phyloP scores from a whole-genome alignment of 2,888 invertebrate species.

The Sarcophaga rosellei region DNA sequence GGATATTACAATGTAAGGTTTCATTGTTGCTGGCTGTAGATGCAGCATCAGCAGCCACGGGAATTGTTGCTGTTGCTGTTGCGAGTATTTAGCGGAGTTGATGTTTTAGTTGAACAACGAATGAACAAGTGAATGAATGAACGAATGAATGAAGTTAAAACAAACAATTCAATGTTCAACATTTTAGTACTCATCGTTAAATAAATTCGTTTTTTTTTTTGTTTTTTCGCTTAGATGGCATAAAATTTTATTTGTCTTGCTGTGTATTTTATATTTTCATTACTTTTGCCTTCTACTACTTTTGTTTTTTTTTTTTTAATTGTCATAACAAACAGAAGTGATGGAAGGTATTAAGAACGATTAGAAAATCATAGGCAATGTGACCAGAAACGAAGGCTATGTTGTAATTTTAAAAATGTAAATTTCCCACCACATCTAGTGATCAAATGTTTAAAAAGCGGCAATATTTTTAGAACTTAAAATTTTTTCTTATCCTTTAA shows the following conservation, averaged over 20 bases:
- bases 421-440: too few species aligned
- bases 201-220: neutral
- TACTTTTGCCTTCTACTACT: neutral
- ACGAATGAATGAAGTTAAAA: slow-evolving; percentile 46
- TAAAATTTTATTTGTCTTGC: slow-evolving; percentile 48
- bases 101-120: slow-evolving; percentile 36
- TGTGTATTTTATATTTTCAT: slow-evolving; percentile 40
- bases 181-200: slow-evolving; percentile 32
- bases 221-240: slow-evolving; percentile 49
- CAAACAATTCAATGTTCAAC: slow-evolving; percentile 57
- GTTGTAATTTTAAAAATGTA: neutral
- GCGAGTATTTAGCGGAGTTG: slow-evolving; percentile 47
- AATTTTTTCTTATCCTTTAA: too few species aligned
- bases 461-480: too few species aligned
- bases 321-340: slow-evolving; percentile 3
- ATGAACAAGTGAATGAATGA: too few species aligned
- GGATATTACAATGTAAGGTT: slow-evolving; percentile 10
- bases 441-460: too few species aligned
- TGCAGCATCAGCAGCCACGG: slow-evolving; percentile 3
- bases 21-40: neutral
- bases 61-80: neutral
- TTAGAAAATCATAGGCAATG: neutral
- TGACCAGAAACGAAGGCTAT: neutral
- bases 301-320: neutral
- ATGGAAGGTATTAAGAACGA: slow-evolving; percentile 14